Evolutionary conservation across 2,888 invertebrate species (phyloP).

Genomic region (Agrochola litura): DNA sequence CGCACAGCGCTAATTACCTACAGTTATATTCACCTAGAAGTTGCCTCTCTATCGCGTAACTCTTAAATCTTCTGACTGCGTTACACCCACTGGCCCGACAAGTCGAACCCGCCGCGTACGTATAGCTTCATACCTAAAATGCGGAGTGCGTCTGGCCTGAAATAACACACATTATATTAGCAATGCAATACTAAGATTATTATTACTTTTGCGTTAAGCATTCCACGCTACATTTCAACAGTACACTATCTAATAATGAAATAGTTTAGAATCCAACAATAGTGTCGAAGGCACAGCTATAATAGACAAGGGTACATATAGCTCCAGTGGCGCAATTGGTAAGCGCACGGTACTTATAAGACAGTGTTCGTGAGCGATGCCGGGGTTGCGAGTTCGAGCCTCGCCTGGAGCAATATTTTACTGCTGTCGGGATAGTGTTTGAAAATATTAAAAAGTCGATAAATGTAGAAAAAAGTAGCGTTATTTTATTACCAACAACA

Average conservation of each 20-base stretch:
- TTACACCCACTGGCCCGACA: no score
- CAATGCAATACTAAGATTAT: not conserved
- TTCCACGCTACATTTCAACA: not conserved
- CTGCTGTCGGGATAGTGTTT: not conserved
- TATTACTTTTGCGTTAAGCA: not conserved
- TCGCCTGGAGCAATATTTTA: constrained; percentile 65
- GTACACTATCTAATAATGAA: constrained; percentile 6
- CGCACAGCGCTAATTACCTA: no score
- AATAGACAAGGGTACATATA: constrained; percentile 47
- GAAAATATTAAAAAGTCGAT: not conserved
- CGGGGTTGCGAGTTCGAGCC: constrained; percentile 67
- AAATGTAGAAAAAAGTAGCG: not conserved
- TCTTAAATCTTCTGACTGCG: no score
- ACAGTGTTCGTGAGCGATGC: constrained; percentile 60
- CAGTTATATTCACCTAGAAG: no score
- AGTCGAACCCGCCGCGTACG: no score
- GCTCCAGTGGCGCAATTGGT: constrained; percentile 99
- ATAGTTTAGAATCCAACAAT: not conserved
- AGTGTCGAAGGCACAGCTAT: not conserved
- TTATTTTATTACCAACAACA: not conserved
- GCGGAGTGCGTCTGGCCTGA: no score
- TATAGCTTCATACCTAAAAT: no score
- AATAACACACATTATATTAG: no score
- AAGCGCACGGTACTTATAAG: constrained; percentile 99
- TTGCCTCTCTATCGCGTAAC: no score